These are phyloP conservation scores for Chionodraco myersi DNA, from an alignment of 2,113 vertebrate genomes.

Conservation along the genomic window DNA sequence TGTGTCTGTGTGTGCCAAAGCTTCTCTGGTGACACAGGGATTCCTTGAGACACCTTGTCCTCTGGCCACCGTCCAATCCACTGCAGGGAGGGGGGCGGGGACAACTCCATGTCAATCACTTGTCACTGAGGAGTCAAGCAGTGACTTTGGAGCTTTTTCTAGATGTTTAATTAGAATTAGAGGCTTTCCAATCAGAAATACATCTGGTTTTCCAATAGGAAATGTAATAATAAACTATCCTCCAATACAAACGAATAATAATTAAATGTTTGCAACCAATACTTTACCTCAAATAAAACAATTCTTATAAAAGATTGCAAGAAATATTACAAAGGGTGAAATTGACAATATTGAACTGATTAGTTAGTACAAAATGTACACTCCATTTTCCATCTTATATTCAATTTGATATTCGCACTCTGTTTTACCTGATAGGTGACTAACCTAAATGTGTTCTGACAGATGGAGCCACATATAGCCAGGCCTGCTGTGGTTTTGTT, in stretches of 20 bases:
- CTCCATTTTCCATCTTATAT: neutral
- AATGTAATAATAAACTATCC: neutral
- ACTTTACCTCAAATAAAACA: neutral
- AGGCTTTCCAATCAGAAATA: neutral
- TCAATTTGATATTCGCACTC: conserved; percentile 17
- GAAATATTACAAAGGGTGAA: too few species aligned
- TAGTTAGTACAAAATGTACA: neutral
- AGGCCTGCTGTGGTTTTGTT: conserved; percentile 2
- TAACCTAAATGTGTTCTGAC: conserved; percentile 25
- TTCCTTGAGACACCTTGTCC: conserved; percentile 50
- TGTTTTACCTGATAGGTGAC: conserved; percentile 9
- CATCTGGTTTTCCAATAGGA: neutral
- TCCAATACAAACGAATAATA: neutral
- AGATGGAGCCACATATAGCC: conserved; percentile 14
- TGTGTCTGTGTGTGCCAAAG: conserved; percentile 19
- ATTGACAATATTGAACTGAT: neutral
- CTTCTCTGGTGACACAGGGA: conserved; percentile 48
- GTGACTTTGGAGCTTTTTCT: neutral
- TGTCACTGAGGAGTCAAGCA: neutral
- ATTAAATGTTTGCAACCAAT: too few species aligned
- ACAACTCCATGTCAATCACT: conserved; percentile 17
- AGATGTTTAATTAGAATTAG: neutral
- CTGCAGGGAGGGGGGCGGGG: conserved; percentile 9
- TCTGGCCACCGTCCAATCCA: conserved; percentile 35
- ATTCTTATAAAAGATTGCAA: too few species aligned